Conservation (phyloP, 2,888 invertebrate genomes). For the Linnaemya tessellans region DNA sequence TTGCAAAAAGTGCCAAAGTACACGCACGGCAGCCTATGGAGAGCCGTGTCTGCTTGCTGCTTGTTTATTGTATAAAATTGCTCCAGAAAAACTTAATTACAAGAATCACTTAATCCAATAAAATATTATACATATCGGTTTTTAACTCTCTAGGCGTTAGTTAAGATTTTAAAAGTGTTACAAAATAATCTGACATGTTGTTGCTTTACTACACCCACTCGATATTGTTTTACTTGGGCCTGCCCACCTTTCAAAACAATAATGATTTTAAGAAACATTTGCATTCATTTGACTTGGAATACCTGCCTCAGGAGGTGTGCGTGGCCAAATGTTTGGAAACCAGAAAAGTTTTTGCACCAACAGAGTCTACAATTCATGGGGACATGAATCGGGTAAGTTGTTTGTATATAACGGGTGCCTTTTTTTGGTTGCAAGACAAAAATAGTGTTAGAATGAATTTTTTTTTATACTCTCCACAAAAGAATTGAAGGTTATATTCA, state of each 20-base stretch:
- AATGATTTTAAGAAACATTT: conserved; percentile 42
- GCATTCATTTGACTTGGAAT: conserved; percentile 49
- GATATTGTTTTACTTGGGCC: conserved; percentile 59
- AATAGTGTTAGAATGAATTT: too few relatives aligned
- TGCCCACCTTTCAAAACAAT: conserved; percentile 38
- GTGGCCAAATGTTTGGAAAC: conserved; percentile 62
- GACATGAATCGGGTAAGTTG: conserved; percentile 35
- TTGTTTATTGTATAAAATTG: not conserved
- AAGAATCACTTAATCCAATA: not conserved
- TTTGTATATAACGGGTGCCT: not conserved
- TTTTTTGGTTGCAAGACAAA: too few relatives aligned
- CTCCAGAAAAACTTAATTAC: not conserved
- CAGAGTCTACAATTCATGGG: not conserved
- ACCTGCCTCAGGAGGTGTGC: conserved; percentile 66
- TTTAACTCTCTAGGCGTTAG: not conserved
- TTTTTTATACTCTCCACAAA: too few relatives aligned
- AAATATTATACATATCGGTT: not conserved
- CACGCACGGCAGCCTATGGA: not conserved
- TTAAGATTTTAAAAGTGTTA: conserved; percentile 2
- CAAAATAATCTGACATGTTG: conserved; percentile 34
- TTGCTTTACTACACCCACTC: conserved; percentile 63
- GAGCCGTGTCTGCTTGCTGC: not conserved
- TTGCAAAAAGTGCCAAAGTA: conserved; percentile 50
- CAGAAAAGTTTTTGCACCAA: not conserved
- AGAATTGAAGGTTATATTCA: too few relatives aligned